These are phyloP conservation scores for Cryptomyrus ogoouensis DNA, from an alignment of 2,113 vertebrate species.

Conservation along the genomic window DNA sequence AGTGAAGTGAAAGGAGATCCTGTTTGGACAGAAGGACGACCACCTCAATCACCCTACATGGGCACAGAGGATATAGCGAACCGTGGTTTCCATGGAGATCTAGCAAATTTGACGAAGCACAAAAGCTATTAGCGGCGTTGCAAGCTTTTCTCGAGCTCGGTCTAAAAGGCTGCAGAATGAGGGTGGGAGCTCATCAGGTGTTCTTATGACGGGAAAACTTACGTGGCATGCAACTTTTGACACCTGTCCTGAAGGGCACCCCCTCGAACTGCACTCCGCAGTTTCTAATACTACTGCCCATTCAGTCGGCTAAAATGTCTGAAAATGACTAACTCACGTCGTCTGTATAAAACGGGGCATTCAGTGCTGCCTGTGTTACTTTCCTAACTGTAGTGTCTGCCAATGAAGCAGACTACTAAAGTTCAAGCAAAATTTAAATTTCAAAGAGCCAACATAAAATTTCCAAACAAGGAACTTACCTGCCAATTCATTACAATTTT, in stretches of 20 bases:
- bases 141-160: background rate
- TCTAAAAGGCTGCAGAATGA: background rate
- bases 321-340: background rate
- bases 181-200: background rate
- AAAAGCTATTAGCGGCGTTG: background rate
- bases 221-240: background rate
- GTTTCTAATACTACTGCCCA: background rate
- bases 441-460: background rate
- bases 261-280: background rate
- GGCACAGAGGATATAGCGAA: background rate
- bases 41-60: background rate
- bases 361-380: background rate
- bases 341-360: background rate
- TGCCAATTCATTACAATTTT: background rate
- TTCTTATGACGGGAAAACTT: background rate
- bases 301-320: background rate
- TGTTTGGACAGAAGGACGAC: background rate
- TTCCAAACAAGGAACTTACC: background rate
- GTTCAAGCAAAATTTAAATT: background rate
- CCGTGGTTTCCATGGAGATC: background rate
- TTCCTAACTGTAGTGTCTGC: background rate
- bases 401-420: background rate
- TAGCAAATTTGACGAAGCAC: background rate
- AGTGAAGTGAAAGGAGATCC: background rate
- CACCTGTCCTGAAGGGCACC: background rate